Evolutionary conservation across 2,797 vertebrate genomes (phyloP).

Genomic region (Tragopan temminckii): DNA sequence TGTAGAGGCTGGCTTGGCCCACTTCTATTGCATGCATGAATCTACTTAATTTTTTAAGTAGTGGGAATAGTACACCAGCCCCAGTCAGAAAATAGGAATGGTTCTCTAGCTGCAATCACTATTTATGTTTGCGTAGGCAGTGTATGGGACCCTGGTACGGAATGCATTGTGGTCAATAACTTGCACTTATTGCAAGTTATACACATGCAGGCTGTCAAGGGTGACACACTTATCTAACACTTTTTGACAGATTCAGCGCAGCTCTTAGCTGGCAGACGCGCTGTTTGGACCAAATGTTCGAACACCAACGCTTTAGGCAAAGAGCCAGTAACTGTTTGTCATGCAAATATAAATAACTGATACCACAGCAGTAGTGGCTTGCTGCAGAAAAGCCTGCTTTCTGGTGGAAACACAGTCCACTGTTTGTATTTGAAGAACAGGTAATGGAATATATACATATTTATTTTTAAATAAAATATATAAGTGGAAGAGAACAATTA

Average conservation of each 20-base stretch:
- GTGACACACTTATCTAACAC: constrained; percentile 80
- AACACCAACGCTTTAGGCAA: constrained; percentile 79
- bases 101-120: constrained; percentile 14
- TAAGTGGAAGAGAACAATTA: background rate
- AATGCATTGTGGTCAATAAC: constrained; percentile 54
- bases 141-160: background rate
- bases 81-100: constrained; percentile 15
- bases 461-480: background rate
- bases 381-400: constrained; percentile 41
- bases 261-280: constrained; percentile 86
- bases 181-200: background rate
- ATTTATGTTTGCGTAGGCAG: constrained; percentile 34
- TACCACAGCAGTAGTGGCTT: constrained; percentile 37
- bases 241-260: constrained; percentile 86
- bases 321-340: constrained; percentile 88
- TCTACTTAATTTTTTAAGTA: background rate
- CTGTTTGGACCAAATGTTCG: constrained; percentile 86
- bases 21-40: background rate
- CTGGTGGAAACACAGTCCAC: background rate
- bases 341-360: constrained; percentile 84
- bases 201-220: constrained; percentile 73
- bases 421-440: background rate
- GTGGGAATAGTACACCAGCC: constrained; percentile 6
- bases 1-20: background rate
- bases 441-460: background rate